Conservation (phyloP, 2,797 vertebrate species). For the Lagorchestes hirsutus region DNA sequence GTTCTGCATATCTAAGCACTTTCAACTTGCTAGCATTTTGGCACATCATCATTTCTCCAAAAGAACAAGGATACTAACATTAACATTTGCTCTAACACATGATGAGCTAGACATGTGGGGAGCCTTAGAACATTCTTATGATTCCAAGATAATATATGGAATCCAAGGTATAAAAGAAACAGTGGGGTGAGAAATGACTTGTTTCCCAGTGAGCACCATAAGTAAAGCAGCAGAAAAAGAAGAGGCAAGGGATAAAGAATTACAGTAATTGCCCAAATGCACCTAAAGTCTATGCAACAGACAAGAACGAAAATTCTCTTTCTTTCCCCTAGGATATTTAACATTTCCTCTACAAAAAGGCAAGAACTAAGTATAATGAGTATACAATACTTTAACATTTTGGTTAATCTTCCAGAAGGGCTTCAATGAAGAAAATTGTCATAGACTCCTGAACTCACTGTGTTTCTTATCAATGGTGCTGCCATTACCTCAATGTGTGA, state of each 20-base stretch:
- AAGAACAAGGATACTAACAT: constrained; percentile 72
- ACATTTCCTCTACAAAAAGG: constrained; percentile 39
- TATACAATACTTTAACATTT: background rate
- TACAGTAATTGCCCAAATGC: constrained; percentile 54
- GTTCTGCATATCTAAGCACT: constrained; percentile 75
- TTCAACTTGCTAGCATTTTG: constrained; percentile 65
- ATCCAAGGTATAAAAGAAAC: constrained; percentile 49
- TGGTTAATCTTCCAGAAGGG: background rate
- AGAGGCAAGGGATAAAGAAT: constrained; percentile 40
- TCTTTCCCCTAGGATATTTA: constrained; percentile 37
- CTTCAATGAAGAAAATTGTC: background rate
- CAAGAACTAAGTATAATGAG: constrained; percentile 23
- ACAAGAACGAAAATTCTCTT: constrained; percentile 23
- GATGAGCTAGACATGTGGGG: constrained; percentile 71
- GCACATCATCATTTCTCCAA: constrained; percentile 77
- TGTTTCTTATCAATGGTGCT: background rate
- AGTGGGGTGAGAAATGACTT: constrained; percentile 35
- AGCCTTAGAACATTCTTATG: constrained; percentile 57
- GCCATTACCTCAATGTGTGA: background rate
- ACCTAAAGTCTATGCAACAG: constrained; percentile 35
- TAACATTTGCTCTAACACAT: constrained; percentile 78
- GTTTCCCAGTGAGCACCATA: constrained; percentile 59
- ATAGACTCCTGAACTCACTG: background rate
- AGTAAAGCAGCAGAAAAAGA: constrained; percentile 52
- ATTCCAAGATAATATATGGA: constrained; percentile 71